phyloP scores from a whole-genome alignment of 2,113 vertebrate species.

The Erythrocercus mccallii region DNA sequence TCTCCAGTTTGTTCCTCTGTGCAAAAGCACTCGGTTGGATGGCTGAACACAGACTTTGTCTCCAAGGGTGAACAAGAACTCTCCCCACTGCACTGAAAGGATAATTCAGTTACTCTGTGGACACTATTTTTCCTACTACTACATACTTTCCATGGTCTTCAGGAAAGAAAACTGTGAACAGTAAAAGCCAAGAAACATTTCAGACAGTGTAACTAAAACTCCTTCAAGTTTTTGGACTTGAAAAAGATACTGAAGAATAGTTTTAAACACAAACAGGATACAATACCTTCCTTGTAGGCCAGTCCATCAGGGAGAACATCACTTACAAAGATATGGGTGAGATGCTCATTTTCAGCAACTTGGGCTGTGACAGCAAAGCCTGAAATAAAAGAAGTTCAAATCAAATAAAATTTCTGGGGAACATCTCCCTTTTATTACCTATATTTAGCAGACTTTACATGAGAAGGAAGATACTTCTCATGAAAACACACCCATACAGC shows the following conservation, averaged over 20 bases:
- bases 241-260: neutral
- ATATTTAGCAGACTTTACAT: neutral
- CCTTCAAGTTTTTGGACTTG: neutral
- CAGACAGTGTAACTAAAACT: neutral
- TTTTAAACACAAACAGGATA: neutral
- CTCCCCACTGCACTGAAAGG: neutral
- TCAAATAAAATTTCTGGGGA: neutral
- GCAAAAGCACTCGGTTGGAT: neutral
- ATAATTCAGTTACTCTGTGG: neutral
- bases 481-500: neutral
- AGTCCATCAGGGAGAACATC: conserved; percentile 85
- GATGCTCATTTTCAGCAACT: conserved; percentile 77
- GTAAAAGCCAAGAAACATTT: neutral
- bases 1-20: neutral
- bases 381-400: conserved; percentile 23
- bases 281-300: conserved; percentile 84
- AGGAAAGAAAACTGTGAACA: neutral
- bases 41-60: neutral
- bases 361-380: conserved; percentile 90
- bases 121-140: neutral
- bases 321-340: conserved; percentile 84
- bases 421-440: neutral
- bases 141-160: neutral
- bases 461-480: neutral
- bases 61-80: neutral